Conservation (phyloP, 2,888 invertebrate genomes). For the Euclidia mi region DNA sequence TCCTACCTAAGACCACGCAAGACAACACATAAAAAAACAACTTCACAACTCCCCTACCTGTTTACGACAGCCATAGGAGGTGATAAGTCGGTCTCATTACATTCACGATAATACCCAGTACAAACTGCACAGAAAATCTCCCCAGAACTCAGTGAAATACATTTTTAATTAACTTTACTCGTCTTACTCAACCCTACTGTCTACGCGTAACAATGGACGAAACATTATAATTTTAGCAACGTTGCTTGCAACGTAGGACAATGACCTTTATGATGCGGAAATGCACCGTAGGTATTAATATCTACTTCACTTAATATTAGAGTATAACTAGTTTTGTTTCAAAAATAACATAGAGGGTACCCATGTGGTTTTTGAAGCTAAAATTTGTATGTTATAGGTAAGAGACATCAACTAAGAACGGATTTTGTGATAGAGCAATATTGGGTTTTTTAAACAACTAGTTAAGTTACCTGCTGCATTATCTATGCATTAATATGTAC, state of each 20-base stretch:
- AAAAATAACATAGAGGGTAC: no score
- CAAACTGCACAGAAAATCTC: background rate
- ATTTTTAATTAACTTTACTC: background rate
- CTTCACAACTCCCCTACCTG: background rate
- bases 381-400: no score
- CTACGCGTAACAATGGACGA: conserved; percentile 62
- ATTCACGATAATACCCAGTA: background rate
- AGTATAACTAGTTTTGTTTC: no score
- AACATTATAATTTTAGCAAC: conserved; percentile 70
- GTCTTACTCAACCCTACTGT: conserved; percentile 28
- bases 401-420: no score
- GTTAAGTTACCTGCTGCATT: no score
- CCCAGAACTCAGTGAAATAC: no score
- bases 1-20: no score
- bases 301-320: background rate
- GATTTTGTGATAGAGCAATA: no score
- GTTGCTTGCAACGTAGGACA: conserved; percentile 58
- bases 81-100: background rate
- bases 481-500: no score
- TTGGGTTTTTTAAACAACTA: no score
- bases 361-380: no score
- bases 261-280: conserved; percentile 42
- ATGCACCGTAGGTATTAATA: background rate
- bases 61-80: background rate
- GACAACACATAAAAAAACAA: background rate